Evolutionary conservation across 2,888 invertebrate genomes (phyloP), one percentile per base, ranked within the genome.

Genomic region (Conistra vaccinii): DNA sequence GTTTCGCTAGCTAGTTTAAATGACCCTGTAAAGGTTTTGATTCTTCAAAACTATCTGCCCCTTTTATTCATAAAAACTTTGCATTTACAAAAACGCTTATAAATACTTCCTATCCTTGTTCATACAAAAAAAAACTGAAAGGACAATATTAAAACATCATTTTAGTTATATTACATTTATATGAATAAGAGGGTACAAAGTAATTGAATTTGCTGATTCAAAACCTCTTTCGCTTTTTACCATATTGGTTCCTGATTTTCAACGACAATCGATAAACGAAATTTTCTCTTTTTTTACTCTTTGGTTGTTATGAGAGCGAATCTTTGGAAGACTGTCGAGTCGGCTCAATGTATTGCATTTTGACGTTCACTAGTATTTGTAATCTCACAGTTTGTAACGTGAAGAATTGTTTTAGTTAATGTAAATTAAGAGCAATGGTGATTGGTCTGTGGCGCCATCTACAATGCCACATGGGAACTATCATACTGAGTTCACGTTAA

Each of bases 341-440:
- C 67, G 65, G 85, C 87, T 86, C 88, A 87, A 85, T 79, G 58
- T 74, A 63, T 70, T 84, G 85, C 85, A 87, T 85, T 85, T 85
- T 55, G 29, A 55, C 39, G n/a, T 81, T 76, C 53, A 76, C 67
- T 76, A 70, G 72, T 53, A 62, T 61, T 73, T 76, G 70, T 83
- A 81, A 78, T 78, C 87, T 83, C 80, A 82, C 72, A 32, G 32
- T 69, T 69, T 69, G 12, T 7, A 67, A n/a, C 23, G 69, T 84
- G 66, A 26, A 74, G 66, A 29, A 45, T n/a, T 57, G 45, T 42
- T 75, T 60, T 62, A 29, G 26, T 69, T 73, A 23, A 57, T 48
- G 39, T n/a, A 39, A 26, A 0, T 26, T 53, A 17, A 0, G 23
- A 53, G 26, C 48, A 51, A n/a, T 58, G 17, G 26, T 39, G 29